A percentile compares a stretch with the other conserved stretches of the same genome.
These are phyloP conservation scores for Idaea dimidiata DNA, from an alignment of 2,888 invertebrate genomes.

Conservation along the genomic window DNA sequence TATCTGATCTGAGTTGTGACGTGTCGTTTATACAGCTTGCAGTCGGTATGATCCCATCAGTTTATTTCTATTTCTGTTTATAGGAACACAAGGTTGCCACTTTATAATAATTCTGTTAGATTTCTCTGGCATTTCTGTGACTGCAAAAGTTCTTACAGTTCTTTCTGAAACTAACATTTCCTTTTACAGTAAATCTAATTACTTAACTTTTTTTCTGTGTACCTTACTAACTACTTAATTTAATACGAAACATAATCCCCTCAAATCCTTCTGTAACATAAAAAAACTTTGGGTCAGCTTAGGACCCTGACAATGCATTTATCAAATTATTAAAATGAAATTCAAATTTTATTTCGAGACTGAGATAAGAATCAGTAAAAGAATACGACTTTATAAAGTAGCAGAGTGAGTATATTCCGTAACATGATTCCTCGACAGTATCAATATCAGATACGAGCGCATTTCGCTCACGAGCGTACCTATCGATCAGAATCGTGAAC, in stretches of 20 bases:
- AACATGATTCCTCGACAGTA: conserved; percentile 20
- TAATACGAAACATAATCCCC: not conserved
- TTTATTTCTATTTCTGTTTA: conserved; percentile 62
- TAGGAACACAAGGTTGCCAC: conserved; percentile 46
- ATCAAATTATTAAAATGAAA: conserved; percentile 2
- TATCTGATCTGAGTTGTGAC: conserved; percentile 73
- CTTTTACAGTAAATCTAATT: no score
- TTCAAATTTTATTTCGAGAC: conserved; percentile 4
- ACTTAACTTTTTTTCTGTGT: not conserved
- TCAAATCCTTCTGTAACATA: not conserved
- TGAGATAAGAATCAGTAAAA: not conserved
- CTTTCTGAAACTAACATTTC: no score
- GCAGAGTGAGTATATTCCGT: conserved; percentile 6
- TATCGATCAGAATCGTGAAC: conserved; percentile 74
- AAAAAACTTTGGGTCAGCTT: not conserved
- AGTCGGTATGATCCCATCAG: conserved; percentile 60
- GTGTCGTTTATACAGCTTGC: conserved; percentile 66
- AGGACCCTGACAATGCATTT: not conserved
- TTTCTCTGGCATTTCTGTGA: not conserved
- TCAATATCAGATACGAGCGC: conserved; percentile 32
- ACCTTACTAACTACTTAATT: not conserved
- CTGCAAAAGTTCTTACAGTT: no score
- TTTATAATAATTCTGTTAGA: conserved; percentile 12
- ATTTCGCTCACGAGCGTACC: conserved; percentile 51
- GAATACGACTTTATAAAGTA: conserved; percentile 2